Conservation (phyloP, 2,888 invertebrate species). For the Hipparchia sbordonii region DNA sequence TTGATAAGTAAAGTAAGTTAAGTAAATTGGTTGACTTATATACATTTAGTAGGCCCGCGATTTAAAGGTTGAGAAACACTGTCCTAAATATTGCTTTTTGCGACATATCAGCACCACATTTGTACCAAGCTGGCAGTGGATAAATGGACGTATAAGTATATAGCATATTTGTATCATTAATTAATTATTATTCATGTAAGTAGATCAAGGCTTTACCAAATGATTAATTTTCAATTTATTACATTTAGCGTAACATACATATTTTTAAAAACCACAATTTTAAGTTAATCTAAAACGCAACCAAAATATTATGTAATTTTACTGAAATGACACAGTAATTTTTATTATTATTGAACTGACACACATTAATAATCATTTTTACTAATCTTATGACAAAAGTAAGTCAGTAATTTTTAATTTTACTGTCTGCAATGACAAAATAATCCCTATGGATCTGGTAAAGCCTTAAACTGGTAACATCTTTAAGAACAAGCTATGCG, state of each 20-base stretch:
- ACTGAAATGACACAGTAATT: not conserved
- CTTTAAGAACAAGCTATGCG: slow-evolving; percentile 32
- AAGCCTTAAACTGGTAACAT: slow-evolving; percentile 22
- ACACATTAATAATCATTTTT: not conserved
- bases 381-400: not conserved
- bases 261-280: too few relatives aligned
- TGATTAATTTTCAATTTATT: too few relatives aligned
- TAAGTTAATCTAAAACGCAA: too few relatives aligned
- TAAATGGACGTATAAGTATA: slow-evolving; percentile 36
- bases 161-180: slow-evolving; percentile 15
- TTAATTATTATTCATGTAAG: slow-evolving; percentile 4
- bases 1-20: too few relatives aligned
- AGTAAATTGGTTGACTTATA: not conserved
- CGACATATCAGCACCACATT: slow-evolving; percentile 62
- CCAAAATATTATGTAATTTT: too few relatives aligned
- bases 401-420: not conserved
- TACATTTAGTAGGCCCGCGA: not conserved
- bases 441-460: not conserved
- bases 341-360: not conserved
- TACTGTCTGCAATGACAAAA: not conserved
- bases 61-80: slow-evolving; percentile 13
- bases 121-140: slow-evolving; percentile 66
- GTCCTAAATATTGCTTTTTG: slow-evolving; percentile 39
- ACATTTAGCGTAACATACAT: too few relatives aligned
- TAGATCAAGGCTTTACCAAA: slow-evolving; percentile 8